phyloP scores from a whole-genome alignment of 1,140 invertebrate species.

The Euwallacea fornicatus region DNA sequence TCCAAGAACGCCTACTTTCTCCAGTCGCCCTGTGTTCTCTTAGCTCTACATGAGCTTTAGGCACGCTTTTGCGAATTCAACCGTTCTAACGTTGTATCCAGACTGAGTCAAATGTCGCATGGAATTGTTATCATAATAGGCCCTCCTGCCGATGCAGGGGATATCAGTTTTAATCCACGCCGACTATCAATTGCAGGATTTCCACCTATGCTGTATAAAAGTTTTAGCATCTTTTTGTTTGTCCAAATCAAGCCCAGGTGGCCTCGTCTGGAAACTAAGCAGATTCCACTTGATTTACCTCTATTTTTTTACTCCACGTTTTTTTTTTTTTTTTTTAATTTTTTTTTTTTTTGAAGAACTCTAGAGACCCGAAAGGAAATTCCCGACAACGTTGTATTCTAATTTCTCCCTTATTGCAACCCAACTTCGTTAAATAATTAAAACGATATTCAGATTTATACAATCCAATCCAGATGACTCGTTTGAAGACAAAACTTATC shows the following conservation, averaged over 20 bases:
- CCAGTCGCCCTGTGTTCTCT: too few relatives aligned
- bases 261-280: conserved; percentile 11
- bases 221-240: conserved; percentile 49
- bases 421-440: neutral
- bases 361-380: neutral
- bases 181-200: conserved; percentile 54
- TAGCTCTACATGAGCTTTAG: too few relatives aligned
- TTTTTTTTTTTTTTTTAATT: too few relatives aligned
- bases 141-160: neutral
- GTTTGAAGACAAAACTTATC: conserved; percentile 44
- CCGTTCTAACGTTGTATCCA: too few relatives aligned
- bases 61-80: too few relatives aligned
- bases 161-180: conserved; percentile 48
- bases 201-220: conserved; percentile 49
- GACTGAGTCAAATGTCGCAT: too few relatives aligned
- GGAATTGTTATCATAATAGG: conserved; percentile 10
- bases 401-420: neutral
- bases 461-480: conserved; percentile 35
- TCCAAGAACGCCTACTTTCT: too few relatives aligned
- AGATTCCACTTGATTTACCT: conserved; percentile 1
- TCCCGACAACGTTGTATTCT: neutral
- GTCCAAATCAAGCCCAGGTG: conserved; percentile 47
- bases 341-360: neutral
- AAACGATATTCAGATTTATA: conserved; percentile 33
- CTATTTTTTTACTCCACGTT: neutral